phyloP scores from a whole-genome alignment of 1,140 invertebrate genomes.

The Solenopsis invicta region DNA sequence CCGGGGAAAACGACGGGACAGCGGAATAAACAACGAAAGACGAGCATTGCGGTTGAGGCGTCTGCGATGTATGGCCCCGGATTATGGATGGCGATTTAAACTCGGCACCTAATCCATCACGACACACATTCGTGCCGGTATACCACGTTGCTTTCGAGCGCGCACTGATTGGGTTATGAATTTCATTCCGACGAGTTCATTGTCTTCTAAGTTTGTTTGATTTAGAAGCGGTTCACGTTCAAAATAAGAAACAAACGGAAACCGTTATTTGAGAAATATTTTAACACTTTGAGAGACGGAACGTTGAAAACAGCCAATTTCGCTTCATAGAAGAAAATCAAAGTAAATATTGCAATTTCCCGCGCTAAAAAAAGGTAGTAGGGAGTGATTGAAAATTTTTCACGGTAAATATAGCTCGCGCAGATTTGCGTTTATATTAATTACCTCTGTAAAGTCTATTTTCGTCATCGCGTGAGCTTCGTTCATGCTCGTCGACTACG shows the following conservation, averaged over 20 bases:
- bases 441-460: constrained; percentile 26
- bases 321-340: background rate
- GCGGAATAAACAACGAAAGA: constrained; percentile 46
- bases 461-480: constrained; percentile 31
- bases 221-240: background rate
- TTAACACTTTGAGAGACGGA: background rate
- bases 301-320: background rate
- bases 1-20: constrained; percentile 30
- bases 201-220: constrained; percentile 28
- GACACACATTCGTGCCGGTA: constrained; percentile 21
- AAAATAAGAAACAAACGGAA: background rate
- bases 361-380: background rate
- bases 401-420: background rate
- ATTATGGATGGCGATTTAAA: constrained; percentile 69
- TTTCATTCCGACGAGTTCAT: constrained; percentile 41
- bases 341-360: constrained; percentile 1
- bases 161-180: constrained; percentile 62
- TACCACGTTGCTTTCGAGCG: constrained; percentile 19
- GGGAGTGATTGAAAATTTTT: background rate
- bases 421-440: constrained; percentile 29
- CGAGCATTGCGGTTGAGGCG: constrained; percentile 35
- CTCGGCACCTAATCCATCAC: constrained; percentile 67
- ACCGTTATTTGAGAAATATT: background rate
- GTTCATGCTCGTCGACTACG: background rate
- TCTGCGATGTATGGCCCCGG: constrained; percentile 28